A percentile compares a stretch with the other conserved stretches of the same genome.
Evolutionary conservation across 2,797 vertebrate genomes (phyloP).

Genomic region (Sebastes diploproa): DNA sequence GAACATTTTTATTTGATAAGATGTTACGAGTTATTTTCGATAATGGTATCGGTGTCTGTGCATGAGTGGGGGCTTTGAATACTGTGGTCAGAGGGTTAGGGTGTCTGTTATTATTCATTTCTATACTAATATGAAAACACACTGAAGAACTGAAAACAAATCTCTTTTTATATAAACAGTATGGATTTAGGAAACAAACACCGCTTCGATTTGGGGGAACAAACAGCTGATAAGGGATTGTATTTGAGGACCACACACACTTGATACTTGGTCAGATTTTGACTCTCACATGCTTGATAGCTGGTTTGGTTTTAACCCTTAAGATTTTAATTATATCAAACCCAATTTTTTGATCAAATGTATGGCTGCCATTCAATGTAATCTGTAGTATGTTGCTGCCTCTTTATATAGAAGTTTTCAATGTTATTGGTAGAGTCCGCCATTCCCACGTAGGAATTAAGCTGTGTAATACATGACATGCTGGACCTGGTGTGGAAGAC

Average conservation of each 20-base stretch:
- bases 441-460: rapidly evolving
- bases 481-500: too few relatives aligned
- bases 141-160: not conserved
- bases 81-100: not conserved
- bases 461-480: too few relatives aligned
- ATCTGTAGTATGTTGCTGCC: too few relatives aligned
- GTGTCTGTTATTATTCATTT: too few relatives aligned
- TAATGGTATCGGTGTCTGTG: not conserved
- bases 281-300: not conserved
- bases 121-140: too few relatives aligned
- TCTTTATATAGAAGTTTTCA: too few relatives aligned
- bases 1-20: not conserved
- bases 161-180: too few relatives aligned
- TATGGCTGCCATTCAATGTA: not conserved
- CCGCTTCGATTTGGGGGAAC: not conserved
- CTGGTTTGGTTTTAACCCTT: not conserved
- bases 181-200: not conserved
- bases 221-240: not conserved
- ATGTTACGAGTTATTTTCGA: too few relatives aligned
- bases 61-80: not conserved
- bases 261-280: not conserved
- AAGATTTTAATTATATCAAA: not conserved
- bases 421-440: too few relatives aligned
- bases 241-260: not conserved
- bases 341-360: not conserved